These are phyloP conservation scores for Limenitis camilla DNA, from an alignment of 2,888 invertebrate genomes.

Conservation along the genomic window DNA sequence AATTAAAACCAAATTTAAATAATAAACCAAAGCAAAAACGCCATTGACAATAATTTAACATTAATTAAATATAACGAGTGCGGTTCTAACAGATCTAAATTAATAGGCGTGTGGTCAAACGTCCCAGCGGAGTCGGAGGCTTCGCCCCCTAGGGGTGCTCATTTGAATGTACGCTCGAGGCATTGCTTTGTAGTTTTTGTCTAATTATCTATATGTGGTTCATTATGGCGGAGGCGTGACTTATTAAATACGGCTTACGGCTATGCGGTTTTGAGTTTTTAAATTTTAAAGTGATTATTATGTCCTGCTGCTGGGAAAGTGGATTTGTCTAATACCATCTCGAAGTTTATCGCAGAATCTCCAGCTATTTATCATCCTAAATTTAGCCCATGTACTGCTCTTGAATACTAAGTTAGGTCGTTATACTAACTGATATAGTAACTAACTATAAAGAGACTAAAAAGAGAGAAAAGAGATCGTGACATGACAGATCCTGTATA, in stretches of 20 bases:
- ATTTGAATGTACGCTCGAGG: constrained; percentile 61
- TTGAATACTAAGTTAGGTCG: too few relatives aligned
- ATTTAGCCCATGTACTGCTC: too few relatives aligned
- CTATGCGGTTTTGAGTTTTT: constrained; percentile 31
- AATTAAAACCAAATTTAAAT: too few relatives aligned
- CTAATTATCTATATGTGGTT: constrained; percentile 59
- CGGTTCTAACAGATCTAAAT: constrained; percentile 16
- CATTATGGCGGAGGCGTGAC: constrained; percentile 45
- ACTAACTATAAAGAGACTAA: too few relatives aligned
- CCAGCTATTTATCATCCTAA: too few relatives aligned
- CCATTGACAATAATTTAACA: background rate
- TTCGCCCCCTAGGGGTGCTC: constrained; percentile 40
- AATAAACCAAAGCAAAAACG: background rate
- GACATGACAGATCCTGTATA: too few relatives aligned
- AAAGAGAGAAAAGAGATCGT: too few relatives aligned
- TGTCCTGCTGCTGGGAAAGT: too few relatives aligned
- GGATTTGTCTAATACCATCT: too few relatives aligned
- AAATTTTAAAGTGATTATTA: background rate
- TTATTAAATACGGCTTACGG: constrained; percentile 67
- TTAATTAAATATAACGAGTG: constrained; percentile 2
- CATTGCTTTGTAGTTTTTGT: constrained; percentile 64
- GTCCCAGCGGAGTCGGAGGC: constrained; percentile 23
- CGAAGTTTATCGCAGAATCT: too few relatives aligned
- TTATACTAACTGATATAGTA: too few relatives aligned
- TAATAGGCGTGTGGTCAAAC: constrained; percentile 42